phyloP scores from a whole-genome alignment of 2,113 vertebrate genomes.

The Mixornis gularis region DNA sequence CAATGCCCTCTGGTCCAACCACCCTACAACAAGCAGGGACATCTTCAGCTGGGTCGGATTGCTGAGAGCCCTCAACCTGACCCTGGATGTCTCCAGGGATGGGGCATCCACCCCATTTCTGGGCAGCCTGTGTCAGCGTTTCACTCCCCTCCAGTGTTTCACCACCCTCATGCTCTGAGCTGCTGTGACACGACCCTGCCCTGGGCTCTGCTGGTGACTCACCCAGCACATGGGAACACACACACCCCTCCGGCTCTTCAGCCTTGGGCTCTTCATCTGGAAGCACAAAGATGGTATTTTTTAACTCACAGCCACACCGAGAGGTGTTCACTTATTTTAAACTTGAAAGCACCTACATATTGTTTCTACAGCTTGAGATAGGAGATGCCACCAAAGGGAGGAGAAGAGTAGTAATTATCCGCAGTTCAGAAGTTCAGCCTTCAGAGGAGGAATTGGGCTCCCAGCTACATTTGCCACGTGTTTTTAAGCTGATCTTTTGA shows the following conservation, averaged over 20 bases:
- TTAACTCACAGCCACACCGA: neutral
- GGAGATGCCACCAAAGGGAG: neutral
- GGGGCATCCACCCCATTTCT: neutral
- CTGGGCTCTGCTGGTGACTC: neutral
- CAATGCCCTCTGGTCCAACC: neutral
- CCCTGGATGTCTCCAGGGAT: neutral
- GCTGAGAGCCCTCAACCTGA: neutral
- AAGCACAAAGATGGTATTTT: neutral
- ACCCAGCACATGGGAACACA: neutral
- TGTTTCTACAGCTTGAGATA: neutral
- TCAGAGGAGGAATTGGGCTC: neutral
- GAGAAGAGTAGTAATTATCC: constrained; percentile 4
- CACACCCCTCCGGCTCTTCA: neutral
- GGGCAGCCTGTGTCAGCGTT: neutral
- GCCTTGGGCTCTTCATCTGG: neutral
- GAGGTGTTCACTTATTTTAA: neutral
- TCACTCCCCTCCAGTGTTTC: neutral
- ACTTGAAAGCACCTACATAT: neutral
- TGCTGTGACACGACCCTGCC: neutral
- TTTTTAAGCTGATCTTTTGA: neutral
- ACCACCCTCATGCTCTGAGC: neutral
- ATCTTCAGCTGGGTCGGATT: neutral
- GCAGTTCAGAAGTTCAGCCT: constrained; percentile 1
- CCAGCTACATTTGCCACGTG: neutral
- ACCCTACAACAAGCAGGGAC: neutral